A percentile compares a stretch with the other conserved stretches of the same genome.
These are phyloP conservation scores for Amblyjoppa proteus DNA, from an alignment of 2,888 invertebrate species.

Conservation along the genomic window DNA sequence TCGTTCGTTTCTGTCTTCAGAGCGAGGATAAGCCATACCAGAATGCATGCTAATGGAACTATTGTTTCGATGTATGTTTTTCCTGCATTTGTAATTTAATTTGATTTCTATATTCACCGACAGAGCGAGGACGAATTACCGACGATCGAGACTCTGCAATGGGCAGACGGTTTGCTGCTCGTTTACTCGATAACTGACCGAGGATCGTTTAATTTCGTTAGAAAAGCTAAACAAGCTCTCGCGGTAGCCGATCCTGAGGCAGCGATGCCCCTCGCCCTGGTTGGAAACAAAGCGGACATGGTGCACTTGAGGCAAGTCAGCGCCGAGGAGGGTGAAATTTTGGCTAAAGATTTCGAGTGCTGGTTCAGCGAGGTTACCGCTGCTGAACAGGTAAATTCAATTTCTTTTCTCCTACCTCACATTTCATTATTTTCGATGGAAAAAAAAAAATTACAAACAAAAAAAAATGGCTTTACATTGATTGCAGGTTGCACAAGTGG, in stretches of 20 bases:
- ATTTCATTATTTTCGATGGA: neutral
- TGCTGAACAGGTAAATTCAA: constrained; percentile 89
- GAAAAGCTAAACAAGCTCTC: constrained; percentile 89
- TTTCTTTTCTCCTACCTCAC: neutral
- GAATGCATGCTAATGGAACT: neutral
- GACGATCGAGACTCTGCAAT: constrained; percentile 91
- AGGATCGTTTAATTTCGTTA: constrained; percentile 93
- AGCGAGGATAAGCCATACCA: neutral
- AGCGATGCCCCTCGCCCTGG: constrained; percentile 93
- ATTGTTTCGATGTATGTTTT: neutral
- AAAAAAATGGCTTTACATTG: constrained; percentile 22
- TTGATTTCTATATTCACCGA: constrained; percentile 66
- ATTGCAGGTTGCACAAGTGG: constrained; percentile 90
- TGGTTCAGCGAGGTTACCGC: constrained; percentile 95
- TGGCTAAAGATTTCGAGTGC: constrained; percentile 95
- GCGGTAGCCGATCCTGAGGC: constrained; percentile 87
- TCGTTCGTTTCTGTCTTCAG: neutral
- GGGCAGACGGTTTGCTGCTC: constrained; percentile 95
- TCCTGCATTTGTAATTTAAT: neutral
- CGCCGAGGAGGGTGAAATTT: constrained; percentile 94
- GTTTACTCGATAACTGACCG: constrained; percentile 97
- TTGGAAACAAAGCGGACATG: constrained; percentile 96
- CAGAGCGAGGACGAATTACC: constrained; percentile 92
- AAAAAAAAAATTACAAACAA: too few relatives aligned
- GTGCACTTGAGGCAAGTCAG: constrained; percentile 95